Percentiles rank a stretch among this genome's conserved stretches.
These are phyloP conservation scores for Pithys albifrons DNA, from an alignment of 2,113 vertebrate genomes.

Conservation along the genomic window DNA sequence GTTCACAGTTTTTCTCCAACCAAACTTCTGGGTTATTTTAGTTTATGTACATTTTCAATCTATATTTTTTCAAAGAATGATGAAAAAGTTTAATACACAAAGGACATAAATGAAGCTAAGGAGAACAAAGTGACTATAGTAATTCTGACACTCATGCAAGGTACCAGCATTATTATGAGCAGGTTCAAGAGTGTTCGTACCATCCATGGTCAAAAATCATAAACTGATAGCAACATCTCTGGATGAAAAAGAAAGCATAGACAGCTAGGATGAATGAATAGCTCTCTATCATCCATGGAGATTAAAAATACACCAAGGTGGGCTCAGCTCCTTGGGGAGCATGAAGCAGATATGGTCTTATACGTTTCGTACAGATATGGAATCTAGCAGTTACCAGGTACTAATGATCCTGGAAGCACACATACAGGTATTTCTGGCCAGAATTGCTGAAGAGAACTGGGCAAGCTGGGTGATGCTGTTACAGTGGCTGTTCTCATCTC, in stretches of 20 bases:
- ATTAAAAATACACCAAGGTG: background rate
- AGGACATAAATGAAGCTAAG: background rate
- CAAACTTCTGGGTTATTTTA: background rate
- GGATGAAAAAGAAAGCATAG: background rate
- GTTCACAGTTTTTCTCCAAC: background rate
- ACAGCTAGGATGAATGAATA: background rate
- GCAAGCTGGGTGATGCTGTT: background rate
- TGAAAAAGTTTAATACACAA: background rate
- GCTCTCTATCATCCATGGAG: background rate
- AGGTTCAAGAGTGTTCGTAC: background rate
- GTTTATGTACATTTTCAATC: background rate
- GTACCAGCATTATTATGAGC: background rate
- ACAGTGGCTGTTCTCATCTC: fast-evolving
- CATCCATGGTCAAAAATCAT: background rate
- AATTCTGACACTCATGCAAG: background rate
- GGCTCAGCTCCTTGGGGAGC: background rate
- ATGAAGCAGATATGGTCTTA: background rate
- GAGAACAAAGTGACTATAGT: background rate
- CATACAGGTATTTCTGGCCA: background rate
- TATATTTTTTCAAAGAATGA: background rate
- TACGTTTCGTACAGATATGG: background rate
- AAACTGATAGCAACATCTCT: background rate
- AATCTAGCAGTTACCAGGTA: background rate
- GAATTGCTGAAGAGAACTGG: background rate
- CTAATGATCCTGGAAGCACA: background rate